These are phyloP conservation scores for Aleiodes sp. DNA, from an alignment of 1,140 invertebrate species.

Conservation along the genomic window DNA sequence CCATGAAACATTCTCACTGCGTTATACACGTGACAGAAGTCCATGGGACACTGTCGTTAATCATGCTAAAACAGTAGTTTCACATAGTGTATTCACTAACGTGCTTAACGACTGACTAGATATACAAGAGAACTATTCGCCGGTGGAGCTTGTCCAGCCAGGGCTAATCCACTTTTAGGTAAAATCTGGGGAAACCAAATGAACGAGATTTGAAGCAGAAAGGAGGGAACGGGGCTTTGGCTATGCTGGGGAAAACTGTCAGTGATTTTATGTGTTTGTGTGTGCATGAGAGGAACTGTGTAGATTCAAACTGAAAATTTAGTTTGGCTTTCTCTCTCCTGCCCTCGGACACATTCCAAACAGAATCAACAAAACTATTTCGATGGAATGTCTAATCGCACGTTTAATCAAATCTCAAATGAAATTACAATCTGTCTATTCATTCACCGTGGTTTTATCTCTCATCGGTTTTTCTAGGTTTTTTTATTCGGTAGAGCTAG, in stretches of 20 bases:
- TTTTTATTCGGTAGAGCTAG: too few relatives aligned
- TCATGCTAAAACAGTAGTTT: conserved; percentile 31
- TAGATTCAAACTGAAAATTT: not conserved
- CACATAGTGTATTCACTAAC: not conserved
- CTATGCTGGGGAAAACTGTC: not conserved
- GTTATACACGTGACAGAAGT: not conserved
- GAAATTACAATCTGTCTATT: too few relatives aligned
- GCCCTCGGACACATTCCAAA: not conserved
- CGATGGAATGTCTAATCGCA: not conserved
- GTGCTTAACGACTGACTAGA: not conserved
- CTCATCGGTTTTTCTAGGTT: not conserved
- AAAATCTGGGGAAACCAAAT: not conserved
- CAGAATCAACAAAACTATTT: not conserved
- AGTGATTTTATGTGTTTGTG: not conserved
- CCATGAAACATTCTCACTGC: not conserved
- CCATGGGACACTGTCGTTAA: conserved; percentile 3
- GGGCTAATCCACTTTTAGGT: not conserved
- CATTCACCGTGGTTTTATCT: not conserved
- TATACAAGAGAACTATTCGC: not conserved
- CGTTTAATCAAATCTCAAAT: not conserved
- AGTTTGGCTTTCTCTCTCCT: not conserved
- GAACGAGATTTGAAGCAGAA: not conserved
- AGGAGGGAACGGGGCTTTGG: not conserved
- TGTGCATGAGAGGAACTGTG: not conserved
- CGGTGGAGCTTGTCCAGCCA: not conserved